Percentiles rank a stretch among this genome's conserved stretches.
Evolutionary conservation across 2,113 vertebrate species (phyloP).

Genomic region (Euleptes europaea): DNA sequence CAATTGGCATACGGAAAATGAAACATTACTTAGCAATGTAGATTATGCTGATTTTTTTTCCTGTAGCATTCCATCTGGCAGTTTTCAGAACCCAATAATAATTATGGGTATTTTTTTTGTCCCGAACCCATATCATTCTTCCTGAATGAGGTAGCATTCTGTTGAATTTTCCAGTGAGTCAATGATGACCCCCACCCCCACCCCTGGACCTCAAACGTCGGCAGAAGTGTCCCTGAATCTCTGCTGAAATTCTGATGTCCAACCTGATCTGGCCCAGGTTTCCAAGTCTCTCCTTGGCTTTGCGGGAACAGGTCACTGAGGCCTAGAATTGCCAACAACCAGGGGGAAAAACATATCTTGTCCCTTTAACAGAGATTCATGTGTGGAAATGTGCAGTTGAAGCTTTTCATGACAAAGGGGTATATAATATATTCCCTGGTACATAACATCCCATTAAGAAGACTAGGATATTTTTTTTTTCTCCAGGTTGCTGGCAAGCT

Average conservation of each 20-base stretch:
- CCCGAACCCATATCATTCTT: neutral
- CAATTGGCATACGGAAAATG: constrained; percentile 16
- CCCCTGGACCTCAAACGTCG: neutral
- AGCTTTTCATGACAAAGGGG: too few species aligned
- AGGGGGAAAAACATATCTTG: too few species aligned
- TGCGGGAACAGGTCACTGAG: neutral
- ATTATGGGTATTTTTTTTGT: constrained; percentile 16
- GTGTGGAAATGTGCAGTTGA: too few species aligned
- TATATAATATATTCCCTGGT: too few species aligned
- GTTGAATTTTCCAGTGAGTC: neutral
- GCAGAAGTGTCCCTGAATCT: neutral
- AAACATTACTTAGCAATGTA: constrained; percentile 22
- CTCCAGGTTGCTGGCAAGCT: too few species aligned
- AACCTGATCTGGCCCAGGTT: too few species aligned
- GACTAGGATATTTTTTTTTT: too few species aligned
- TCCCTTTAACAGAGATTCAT: too few species aligned
- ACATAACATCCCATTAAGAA: too few species aligned
- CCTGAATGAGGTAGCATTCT: neutral
- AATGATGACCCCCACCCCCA: neutral
- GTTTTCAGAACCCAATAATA: constrained; percentile 21
- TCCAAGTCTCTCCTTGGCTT: neutral
- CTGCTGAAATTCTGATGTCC: neutral
- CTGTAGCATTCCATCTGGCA: constrained; percentile 32
- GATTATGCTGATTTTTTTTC: constrained; percentile 13
- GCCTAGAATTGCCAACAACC: too few species aligned